Evolutionary conservation across 2,888 invertebrate genomes (phyloP), one percentile per base, ranked within the genome.

Genomic region (Himalopsyche anomala): DNA sequence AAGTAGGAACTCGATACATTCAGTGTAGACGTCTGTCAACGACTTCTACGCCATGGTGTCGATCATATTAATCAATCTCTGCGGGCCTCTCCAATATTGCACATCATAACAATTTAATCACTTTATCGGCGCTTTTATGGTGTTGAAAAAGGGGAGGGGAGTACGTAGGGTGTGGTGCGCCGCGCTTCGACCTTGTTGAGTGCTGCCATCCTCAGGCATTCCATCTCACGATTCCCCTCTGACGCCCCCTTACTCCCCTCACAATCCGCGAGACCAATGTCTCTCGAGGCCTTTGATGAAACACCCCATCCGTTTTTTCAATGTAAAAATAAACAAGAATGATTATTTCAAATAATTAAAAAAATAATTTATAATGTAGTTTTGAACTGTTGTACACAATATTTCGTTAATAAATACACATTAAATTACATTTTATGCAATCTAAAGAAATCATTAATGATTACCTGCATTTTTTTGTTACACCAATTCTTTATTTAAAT

Each of bases 121-220:
- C 74, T 36, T 15, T 74, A 74, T 74, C 74, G 74, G 74, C 38
- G 74, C 38, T 74, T 51, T 51, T 51, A 51, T 15, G 51, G 51
- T 51, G 51, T 51, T 74, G 38, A 28, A 36, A 74, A 74, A 74
- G 38, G 12, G 38, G 15, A 38, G 38, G 15, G 69, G 74, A 74
- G 74, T 12, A 19, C 9, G 62, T 38, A 74, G 36, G 19, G 74
- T 74, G 74, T 36, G 74, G 74, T 74, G 28, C 11, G 82, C 42
- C 80, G 74, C 36, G 28, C 11, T 69, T 45, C 56, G 83, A 79
- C 85, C 83, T 83, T 85, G 74, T 36, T 15, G 74, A 74, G 36
- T 74, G 85, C 55, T 79, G 19, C 19, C 51, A 85, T 85, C 85
- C 82, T 85, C 69, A 36, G 62, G 15, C 19, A 40, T 82, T 62